Conservation (phyloP, 2,113 vertebrate species). For the Calonectris borealis region DNA sequence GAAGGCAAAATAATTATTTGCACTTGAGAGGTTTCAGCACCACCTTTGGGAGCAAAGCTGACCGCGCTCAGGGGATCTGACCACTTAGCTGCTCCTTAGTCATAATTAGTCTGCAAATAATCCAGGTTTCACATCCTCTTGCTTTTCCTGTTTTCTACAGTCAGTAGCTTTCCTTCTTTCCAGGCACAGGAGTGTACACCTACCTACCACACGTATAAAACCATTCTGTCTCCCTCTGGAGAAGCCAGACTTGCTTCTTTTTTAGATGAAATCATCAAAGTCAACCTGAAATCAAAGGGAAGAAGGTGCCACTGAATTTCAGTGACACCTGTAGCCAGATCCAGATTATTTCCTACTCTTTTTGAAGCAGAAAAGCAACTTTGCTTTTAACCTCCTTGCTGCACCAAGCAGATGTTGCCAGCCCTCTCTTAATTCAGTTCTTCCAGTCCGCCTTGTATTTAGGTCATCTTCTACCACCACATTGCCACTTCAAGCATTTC, state of each 20-base stretch:
- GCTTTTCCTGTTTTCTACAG: not conserved
- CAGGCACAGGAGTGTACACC: not conserved
- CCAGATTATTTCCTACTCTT: not conserved
- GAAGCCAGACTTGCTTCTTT: not conserved
- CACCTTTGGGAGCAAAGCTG: not conserved
- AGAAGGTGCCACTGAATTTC: not conserved
- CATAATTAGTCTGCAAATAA: not conserved
- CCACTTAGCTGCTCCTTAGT: not conserved
- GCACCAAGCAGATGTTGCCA: not conserved
- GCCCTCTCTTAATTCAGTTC: not conserved
- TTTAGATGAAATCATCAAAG: not conserved
- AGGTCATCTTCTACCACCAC: not conserved
- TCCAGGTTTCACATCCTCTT: not conserved
- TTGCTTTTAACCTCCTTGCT: not conserved
- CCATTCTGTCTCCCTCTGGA: not conserved
- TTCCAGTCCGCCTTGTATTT: not conserved
- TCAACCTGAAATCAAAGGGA: constrained; percentile 1
- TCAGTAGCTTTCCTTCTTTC: not conserved
- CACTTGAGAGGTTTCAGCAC: not conserved
- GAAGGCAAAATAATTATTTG: not conserved
- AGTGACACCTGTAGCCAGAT: not conserved
- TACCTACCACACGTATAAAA: not conserved
- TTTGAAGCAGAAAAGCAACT: not conserved
- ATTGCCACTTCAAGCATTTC: not conserved
- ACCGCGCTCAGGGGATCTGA: not conserved